Percentiles rank a stretch among this genome's conserved stretches.
These are phyloP conservation scores for Eufriesea mexicana DNA, from an alignment of 1,140 invertebrate genomes.

Conservation along the genomic window DNA sequence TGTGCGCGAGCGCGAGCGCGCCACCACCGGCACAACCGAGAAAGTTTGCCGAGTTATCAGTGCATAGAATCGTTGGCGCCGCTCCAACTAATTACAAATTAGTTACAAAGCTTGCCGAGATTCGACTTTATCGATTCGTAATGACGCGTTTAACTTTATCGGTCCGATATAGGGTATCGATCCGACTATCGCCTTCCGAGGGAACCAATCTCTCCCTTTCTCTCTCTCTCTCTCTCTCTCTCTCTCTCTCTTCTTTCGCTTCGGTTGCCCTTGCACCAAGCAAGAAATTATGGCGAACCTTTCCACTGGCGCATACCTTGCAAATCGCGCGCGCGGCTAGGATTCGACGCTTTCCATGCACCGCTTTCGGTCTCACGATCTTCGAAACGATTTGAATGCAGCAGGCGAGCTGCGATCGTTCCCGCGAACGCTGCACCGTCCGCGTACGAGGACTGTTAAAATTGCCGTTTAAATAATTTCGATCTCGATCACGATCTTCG, in stretches of 20 bases:
- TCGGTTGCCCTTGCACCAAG: background rate
- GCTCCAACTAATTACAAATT: slow-evolving; percentile 7
- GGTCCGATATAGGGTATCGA: background rate
- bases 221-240: background rate
- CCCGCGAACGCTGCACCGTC: slow-evolving; percentile 27
- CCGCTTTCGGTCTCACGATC: slow-evolving; percentile 59
- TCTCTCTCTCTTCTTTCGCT: background rate
- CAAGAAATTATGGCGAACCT: slow-evolving; percentile 17
- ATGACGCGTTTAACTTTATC: slow-evolving; percentile 9
- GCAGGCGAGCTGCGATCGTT: slow-evolving; percentile 20
- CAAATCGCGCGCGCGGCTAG: slow-evolving; percentile 53
- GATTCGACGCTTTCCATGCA: slow-evolving; percentile 57
- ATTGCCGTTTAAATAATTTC: slow-evolving; percentile 41
- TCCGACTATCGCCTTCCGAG: background rate
- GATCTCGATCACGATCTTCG: slow-evolving; percentile 10
- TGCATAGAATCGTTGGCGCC: slow-evolving; percentile 8
- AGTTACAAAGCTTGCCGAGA: background rate
- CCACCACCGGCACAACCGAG: background rate
- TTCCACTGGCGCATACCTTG: slow-evolving; percentile 56
- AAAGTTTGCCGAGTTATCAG: slow-evolving; percentile 13
- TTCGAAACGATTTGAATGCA: slow-evolving; percentile 60
- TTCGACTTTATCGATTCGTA: slow-evolving; percentile 5
- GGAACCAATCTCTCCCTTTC: background rate
- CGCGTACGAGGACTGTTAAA: slow-evolving; percentile 37
- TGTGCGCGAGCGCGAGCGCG: background rate